phyloP scores from a whole-genome alignment of 64 coral and sea anemone species.

The Hydrozoanthus tunicans region DNA sequence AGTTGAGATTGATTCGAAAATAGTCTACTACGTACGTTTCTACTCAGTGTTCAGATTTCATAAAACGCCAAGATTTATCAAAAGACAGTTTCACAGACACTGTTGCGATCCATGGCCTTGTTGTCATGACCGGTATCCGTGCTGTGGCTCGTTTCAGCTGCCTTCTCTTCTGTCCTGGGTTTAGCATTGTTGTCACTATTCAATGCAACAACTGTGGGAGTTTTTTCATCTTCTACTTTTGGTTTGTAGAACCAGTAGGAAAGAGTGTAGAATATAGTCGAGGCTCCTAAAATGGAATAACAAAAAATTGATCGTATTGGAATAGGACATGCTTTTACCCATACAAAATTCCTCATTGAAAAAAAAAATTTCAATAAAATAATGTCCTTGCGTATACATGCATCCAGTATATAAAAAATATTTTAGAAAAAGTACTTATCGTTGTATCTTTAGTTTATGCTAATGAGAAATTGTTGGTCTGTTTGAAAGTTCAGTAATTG shows the following conservation, averaged over 20 bases:
- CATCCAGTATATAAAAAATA: no score
- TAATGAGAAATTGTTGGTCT: no score
- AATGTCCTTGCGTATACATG: no score
- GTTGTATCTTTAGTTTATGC: no score
- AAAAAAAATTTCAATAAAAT: no score
- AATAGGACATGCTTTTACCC: no score
- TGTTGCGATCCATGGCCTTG: neutral
- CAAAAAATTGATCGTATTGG: neutral
- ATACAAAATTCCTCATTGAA: no score
- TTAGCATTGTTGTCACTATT: neutral
- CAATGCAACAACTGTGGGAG: neutral
- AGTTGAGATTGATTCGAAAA: no score
- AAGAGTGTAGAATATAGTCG: conserved; percentile 23
- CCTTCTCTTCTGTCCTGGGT: neutral
- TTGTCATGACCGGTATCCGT: neutral
- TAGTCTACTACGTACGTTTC: no score
- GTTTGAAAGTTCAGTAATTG: no score
- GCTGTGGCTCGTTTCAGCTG: neutral
- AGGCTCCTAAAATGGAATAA: neutral
- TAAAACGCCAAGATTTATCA: neutral
- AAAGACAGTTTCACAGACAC: neutral
- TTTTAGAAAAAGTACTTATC: no score
- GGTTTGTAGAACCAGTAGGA: neutral
- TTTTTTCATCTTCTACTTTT: neutral
- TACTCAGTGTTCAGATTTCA: no score